Conservation (phyloP, 2,113 vertebrate species). For the Micronycteris hirsuta region DNA sequence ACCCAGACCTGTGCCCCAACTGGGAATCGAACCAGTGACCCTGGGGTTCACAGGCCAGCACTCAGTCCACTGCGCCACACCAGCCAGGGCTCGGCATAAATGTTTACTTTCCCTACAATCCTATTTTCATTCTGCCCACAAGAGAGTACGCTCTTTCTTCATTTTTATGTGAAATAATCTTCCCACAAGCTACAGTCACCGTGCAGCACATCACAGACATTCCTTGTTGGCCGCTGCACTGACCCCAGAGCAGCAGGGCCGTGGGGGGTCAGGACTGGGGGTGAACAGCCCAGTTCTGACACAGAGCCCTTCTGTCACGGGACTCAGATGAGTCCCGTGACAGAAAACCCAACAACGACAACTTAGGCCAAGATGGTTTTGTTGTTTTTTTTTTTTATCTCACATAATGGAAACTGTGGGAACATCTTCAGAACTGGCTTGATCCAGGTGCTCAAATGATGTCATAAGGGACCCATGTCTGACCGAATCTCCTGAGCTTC, state of each 20-base stretch:
- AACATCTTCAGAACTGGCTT: not conserved
- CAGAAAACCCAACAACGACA: not conserved
- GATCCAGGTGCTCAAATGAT: not conserved
- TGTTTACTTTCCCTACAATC: not conserved
- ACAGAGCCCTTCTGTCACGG: not conserved
- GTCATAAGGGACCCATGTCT: no score
- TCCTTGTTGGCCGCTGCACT: no score
- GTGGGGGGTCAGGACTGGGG: not conserved
- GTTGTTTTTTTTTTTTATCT: not conserved
- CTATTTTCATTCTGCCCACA: not conserved
- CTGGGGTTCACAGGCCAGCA: no score
- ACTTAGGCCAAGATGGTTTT: not conserved
- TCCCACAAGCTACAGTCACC: not conserved
- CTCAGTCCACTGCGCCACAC: no score
- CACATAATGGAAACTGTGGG: not conserved
- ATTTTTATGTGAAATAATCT: not conserved
- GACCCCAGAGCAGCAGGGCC: not conserved
- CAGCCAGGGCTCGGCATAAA: not conserved
- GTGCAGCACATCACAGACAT: not conserved
- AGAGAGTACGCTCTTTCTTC: not conserved
- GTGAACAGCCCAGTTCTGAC: no score
- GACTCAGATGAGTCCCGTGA: rapidly evolving
- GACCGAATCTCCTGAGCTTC: not conserved
- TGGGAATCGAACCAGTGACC: no score
- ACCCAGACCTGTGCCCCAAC: no score